phyloP scores from a whole-genome alignment of 2,888 invertebrate genomes.

The Temnothorax ravouxi region DNA sequence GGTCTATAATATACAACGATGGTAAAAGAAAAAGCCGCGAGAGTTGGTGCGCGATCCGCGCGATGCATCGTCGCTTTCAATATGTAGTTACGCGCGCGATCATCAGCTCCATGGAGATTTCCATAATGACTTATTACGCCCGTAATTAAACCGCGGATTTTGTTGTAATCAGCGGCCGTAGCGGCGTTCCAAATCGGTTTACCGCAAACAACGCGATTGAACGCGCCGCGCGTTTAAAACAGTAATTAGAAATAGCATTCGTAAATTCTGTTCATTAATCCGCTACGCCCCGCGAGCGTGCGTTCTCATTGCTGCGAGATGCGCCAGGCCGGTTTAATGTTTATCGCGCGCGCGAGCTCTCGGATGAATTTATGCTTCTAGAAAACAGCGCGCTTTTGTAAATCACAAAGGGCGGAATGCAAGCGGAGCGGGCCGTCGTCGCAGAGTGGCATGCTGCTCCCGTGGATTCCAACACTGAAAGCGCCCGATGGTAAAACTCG shows the following conservation, averaged over 20 bases:
- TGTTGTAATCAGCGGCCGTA: conserved; percentile 39
- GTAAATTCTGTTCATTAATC: conserved; percentile 46
- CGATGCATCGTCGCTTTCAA: conserved; percentile 17
- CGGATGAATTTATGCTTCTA: conserved; percentile 55
- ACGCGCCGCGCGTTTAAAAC: conserved; percentile 32
- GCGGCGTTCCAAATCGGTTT: conserved; percentile 16
- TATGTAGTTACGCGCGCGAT: conserved; percentile 21
- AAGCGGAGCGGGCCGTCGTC: conserved; percentile 40
- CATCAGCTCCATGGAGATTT: conserved; percentile 11
- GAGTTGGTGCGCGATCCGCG: neutral
- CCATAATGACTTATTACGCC: conserved; percentile 50
- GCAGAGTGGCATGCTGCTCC: conserved; percentile 31
- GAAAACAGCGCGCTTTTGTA: conserved; percentile 48
- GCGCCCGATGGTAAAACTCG: conserved; percentile 48
- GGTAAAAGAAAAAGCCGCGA: neutral
- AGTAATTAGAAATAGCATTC: conserved; percentile 45
- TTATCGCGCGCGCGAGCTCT: conserved; percentile 22
- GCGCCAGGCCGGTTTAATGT: neutral
- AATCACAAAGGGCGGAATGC: conserved; percentile 49
- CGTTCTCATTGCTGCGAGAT: conserved; percentile 11
- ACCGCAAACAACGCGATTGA: conserved; percentile 43
- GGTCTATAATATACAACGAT: neutral
- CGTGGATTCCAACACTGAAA: conserved; percentile 44
- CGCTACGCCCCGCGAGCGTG: neutral
- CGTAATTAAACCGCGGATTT: conserved; percentile 50